Evolutionary conservation across 2,888 invertebrate species (phyloP), one percentile per base, ranked within the genome.

Genomic region (Dilophus febrilis): DNA sequence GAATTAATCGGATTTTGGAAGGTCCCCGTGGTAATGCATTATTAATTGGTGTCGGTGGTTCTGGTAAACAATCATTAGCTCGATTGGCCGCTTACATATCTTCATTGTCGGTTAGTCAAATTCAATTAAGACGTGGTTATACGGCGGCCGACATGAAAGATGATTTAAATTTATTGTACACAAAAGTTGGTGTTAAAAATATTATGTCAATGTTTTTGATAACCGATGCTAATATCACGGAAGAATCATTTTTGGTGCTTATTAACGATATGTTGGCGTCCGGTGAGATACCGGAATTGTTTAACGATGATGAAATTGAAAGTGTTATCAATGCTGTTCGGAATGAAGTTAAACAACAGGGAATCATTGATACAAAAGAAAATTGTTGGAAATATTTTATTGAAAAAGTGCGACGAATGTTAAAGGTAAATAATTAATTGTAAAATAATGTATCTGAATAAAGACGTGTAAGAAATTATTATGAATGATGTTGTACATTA

Each of bases 361-460:
- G 92, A 5, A 64, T 84, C 35, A 70, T 76, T 35, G 94, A 94
- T 53, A 82, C 86, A 0, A 72, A 80, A 48, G 94, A 94, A 56
- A 94, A 90, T 56, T 94, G 92, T 56, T 95, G 94, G 94, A 77
- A 75, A 52, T 94, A 82, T 64, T 95, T 91, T 56, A 87, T 95
- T 47, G 86, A 90, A 47, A 74, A 86, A 51, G 88, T 92, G 10
- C 70, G 88, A 38, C 72, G 75, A 40, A 72, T 77, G 56, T 55
- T 85, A 11, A 84, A 83, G 65, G 70, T 71, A 16, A 16, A 35
- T 14, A 34, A 10, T 12, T 5, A 14, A 16, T n/a, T 6, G 17
- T 18, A 37, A 44, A 45, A 17, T 17, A 11, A 2, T 31, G 28
- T 6, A 5, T 4, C 14, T n/a, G n/a, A 8, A n/a, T n/a, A n/a